Evolutionary conservation across 2,797 vertebrate species (phyloP), one percentile per base, ranked within the genome.

Genomic region (Emydoidea blandingii): DNA sequence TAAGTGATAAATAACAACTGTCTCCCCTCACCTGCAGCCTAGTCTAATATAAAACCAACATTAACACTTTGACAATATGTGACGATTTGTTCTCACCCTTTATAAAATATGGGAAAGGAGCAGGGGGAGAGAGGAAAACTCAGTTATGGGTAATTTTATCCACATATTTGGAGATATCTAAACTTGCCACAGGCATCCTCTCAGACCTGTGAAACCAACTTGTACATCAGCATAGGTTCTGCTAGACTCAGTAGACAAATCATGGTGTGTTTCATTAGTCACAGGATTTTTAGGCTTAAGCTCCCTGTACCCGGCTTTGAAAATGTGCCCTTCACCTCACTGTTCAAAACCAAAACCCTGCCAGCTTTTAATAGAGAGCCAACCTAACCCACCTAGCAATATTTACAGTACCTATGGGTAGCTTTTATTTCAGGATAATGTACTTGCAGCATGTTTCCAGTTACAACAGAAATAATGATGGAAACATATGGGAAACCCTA

Each of bases 381-480:
- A 88, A 72, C 79, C 47, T 68, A 8, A 68, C 41, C 59, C 86
- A 57, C 57, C 79, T 82, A 41, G 62, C 84, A 56, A 88, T 93
- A 91, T 85, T 93, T 91, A 89, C 49, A 90, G 44, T 83, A 91
- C 81, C 34, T 88, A 81, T 25, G 65, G 79, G 90, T 15, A 93
- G 84, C 84, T 96, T 92, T 89, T 83, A 85, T 93, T 94, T 92
- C 50, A 53, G 37, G 81, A 34, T 50, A 79, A 90, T 57, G 57
- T 56, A 87, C 88, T 87, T 88, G 79, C 94, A 93, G 76, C 79
- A 37, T 53, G 47, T 62, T 95, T 89, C 85, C 56, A 86, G 85
- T 94, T 96, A 92, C n/a, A 91, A 87, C 52, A 93, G 72, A 97
- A 97, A 95, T 92, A 96, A 88, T 88, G 86, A 89, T 76, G 88